Conservation (phyloP, 2,888 invertebrate genomes). For the Diarsia mendica region DNA sequence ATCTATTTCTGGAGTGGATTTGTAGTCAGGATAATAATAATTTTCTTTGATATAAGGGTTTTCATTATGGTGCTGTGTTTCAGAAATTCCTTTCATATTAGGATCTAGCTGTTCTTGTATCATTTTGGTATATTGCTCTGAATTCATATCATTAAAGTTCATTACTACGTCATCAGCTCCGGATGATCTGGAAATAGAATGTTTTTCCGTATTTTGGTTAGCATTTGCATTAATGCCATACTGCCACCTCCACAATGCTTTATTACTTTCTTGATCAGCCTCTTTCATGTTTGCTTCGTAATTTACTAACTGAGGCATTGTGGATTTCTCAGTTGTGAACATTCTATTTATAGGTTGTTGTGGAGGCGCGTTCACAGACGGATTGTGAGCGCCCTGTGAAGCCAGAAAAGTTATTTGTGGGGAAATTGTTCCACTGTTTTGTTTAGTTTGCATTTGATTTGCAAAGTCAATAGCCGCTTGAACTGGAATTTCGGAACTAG, state of each 20-base stretch:
- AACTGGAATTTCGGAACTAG: slow-evolving; percentile 78
- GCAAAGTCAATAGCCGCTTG: slow-evolving; percentile 78
- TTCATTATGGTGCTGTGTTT: slow-evolving; percentile 39
- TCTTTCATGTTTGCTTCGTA: slow-evolving; percentile 83
- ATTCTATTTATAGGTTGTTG: slow-evolving; percentile 79
- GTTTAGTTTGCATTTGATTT: slow-evolving; percentile 79
- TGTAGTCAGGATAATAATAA: slow-evolving; percentile 45
- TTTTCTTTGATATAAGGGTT: slow-evolving; percentile 47
- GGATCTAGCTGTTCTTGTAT: slow-evolving; percentile 78
- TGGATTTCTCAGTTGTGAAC: slow-evolving; percentile 80
- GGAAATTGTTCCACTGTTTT: slow-evolving; percentile 79
- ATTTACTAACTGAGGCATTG: slow-evolving; percentile 85
- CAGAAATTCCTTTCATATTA: slow-evolving; percentile 62
- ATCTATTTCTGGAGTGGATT: slow-evolving; percentile 47
- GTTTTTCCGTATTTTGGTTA: slow-evolving; percentile 79
- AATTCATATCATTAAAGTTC: slow-evolving; percentile 86
- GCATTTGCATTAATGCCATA: slow-evolving; percentile 81
- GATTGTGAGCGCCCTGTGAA: slow-evolving; percentile 86
- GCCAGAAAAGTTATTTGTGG: slow-evolving; percentile 88
- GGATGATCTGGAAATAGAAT: slow-evolving; percentile 85
- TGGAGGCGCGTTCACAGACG: slow-evolving; percentile 76
- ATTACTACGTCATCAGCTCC: slow-evolving; percentile 84
- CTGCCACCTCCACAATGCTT: slow-evolving; percentile 87
- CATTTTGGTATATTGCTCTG: slow-evolving; percentile 84
- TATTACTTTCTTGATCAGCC: slow-evolving; percentile 80